Evolutionary conservation across 2,888 invertebrate species (phyloP).

Genomic region (Chaetoderma sp.): DNA sequence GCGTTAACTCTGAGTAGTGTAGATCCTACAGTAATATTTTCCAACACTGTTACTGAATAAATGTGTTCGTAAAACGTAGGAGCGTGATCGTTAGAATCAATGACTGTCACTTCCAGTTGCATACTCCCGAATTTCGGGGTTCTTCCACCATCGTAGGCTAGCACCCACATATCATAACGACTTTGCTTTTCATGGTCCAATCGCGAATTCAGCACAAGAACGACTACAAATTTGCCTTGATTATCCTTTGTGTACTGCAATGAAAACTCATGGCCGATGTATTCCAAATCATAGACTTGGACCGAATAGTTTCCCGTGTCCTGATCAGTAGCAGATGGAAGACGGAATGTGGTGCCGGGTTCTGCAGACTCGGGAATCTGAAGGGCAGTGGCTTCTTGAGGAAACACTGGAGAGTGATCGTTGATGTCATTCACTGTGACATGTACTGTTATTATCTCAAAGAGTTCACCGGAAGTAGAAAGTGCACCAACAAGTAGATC

Average conservation of each 20-base stretch:
- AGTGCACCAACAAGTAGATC: no score
- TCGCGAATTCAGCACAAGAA: not conserved
- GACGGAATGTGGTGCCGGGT: no score
- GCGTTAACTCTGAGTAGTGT: not conserved
- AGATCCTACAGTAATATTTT: not conserved
- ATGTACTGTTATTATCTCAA: no score
- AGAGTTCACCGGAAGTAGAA: no score
- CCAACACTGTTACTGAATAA: conserved; percentile 20
- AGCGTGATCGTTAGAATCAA: conserved; percentile 34
- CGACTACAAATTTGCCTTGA: not conserved
- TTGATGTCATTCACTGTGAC: no score
- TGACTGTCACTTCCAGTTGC: not conserved
- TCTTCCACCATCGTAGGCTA: conserved; percentile 6
- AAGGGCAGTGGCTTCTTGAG: no score
- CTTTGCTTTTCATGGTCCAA: conserved; percentile 1
- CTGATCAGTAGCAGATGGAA: no score
- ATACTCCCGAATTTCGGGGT: not conserved
- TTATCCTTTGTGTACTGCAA: no score
- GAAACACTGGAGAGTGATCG: no score
- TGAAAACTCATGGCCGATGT: no score
- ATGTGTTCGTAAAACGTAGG: conserved; percentile 82
- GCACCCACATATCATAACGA: conserved; percentile 4
- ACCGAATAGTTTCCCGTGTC: conserved; percentile 22
- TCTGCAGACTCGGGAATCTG: no score
- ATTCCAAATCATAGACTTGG: no score